These are phyloP conservation scores for Triplophysa rosa DNA, from an alignment of 2,113 vertebrate genomes.

Conservation along the genomic window DNA sequence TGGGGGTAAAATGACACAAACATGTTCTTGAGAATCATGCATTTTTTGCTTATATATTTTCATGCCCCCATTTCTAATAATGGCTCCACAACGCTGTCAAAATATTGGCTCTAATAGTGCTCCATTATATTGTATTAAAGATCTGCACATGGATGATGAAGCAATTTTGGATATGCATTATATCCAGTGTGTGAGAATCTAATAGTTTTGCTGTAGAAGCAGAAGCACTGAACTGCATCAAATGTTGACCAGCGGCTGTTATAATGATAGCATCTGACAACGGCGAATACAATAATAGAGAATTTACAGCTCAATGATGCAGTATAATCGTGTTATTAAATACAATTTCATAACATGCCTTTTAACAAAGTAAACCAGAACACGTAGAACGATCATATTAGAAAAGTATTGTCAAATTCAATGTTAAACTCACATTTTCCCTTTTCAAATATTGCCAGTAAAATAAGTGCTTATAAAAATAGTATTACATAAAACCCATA, in stretches of 20 bases:
- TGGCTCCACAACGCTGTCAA: background rate
- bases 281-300: background rate
- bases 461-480: too few species aligned
- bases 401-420: background rate
- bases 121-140: background rate
- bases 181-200: background rate
- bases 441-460: background rate
- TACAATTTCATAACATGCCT: background rate
- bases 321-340: slow-evolving; percentile 1
- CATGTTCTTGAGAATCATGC: too few species aligned
- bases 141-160: slow-evolving; percentile 11
- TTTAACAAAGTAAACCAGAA: background rate
- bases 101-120: background rate
- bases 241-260: slow-evolving; percentile 11
- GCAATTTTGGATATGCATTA: slow-evolving; percentile 5
- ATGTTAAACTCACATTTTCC: background rate
- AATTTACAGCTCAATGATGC: slow-evolving; percentile 36
- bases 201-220: slow-evolving; percentile 14
- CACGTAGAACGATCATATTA: background rate
- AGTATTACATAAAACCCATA: too few species aligned
- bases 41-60: too few species aligned
- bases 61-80: background rate
- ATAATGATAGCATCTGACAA: background rate
- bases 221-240: slow-evolving; percentile 23
- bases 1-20: too few species aligned